These are phyloP conservation scores for Syngnathus scovelli DNA, from an alignment of 2,113 vertebrate species.

Conservation along the genomic window DNA sequence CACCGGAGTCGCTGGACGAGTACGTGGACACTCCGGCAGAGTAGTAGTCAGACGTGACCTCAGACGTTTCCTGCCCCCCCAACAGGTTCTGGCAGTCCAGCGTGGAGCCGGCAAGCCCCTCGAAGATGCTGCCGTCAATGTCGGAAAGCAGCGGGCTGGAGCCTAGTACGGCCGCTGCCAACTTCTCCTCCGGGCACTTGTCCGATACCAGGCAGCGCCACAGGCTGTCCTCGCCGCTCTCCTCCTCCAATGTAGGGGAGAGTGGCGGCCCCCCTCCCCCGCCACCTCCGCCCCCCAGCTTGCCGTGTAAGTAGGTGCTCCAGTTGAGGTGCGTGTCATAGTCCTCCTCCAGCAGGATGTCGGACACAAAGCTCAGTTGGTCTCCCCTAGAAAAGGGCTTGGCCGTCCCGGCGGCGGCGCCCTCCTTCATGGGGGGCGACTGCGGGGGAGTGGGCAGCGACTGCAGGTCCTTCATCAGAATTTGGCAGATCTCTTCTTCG, in stretches of 20 bases:
- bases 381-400: conserved; percentile 71
- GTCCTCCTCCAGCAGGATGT: conserved; percentile 74
- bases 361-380: conserved; percentile 72
- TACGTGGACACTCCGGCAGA: conserved; percentile 55
- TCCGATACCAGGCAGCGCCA: conserved; percentile 55
- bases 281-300: background rate
- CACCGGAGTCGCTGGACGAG: conserved; percentile 72
- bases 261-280: conserved; percentile 12
- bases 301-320: conserved; percentile 54
- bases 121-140: conserved; percentile 73
- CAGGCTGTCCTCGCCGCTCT: conserved; percentile 58
- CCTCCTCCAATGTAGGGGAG: conserved; percentile 16
- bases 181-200: conserved; percentile 60
- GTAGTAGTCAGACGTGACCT: conserved; percentile 67
- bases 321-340: conserved; percentile 66
- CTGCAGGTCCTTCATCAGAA: conserved; percentile 71
- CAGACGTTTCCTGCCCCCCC: conserved; percentile 51
- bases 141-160: conserved; percentile 72
- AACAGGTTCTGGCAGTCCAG: conserved; percentile 66
- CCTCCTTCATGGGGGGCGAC: conserved; percentile 65
- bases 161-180: conserved; percentile 59
- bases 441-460: conserved; percentile 68
- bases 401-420: background rate
- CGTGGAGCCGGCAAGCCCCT: conserved; percentile 69
- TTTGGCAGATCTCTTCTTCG: conserved; percentile 71